phyloP scores from a whole-genome alignment of 2,888 invertebrate species.

The Liopterus haemorrhoidalis region DNA sequence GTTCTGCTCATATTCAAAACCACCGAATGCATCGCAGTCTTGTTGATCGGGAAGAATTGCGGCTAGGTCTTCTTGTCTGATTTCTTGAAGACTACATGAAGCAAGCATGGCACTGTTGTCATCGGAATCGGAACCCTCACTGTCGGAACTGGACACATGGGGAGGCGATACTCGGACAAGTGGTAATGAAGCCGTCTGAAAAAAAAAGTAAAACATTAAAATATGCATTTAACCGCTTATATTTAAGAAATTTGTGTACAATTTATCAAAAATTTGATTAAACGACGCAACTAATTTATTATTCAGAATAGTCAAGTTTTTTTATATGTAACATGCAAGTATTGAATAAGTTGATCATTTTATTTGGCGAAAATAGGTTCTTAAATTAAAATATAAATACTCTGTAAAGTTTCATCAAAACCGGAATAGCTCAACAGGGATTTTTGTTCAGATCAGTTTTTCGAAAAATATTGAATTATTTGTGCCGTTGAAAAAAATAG shows the following conservation, averaged over 20 bases:
- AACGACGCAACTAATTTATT: too few relatives aligned
- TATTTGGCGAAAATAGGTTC: too few relatives aligned
- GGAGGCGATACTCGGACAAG: slow-evolving; percentile 35
- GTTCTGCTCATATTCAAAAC: slow-evolving; percentile 43
- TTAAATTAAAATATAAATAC: too few relatives aligned
- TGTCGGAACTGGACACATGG: slow-evolving; percentile 37
- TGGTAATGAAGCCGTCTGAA: slow-evolving; percentile 44
- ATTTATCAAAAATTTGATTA: too few relatives aligned
- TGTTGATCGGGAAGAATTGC: slow-evolving; percentile 71
- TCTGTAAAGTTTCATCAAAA: too few relatives aligned
- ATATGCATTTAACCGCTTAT: not conserved
- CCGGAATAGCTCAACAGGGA: too few relatives aligned
- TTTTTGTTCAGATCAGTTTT: too few relatives aligned
- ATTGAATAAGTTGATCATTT: too few relatives aligned
- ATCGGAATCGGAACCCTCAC: slow-evolving; percentile 41
- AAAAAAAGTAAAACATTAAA: slow-evolving; percentile 23
- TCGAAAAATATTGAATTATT: too few relatives aligned
- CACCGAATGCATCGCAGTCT: slow-evolving; percentile 48
- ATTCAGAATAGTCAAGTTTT: too few relatives aligned
- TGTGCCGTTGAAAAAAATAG: too few relatives aligned
- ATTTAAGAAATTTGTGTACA: not conserved
- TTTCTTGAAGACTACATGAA: slow-evolving; percentile 59
- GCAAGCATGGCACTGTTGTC: slow-evolving; percentile 53
- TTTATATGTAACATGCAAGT: too few relatives aligned
- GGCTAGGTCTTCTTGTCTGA: slow-evolving; percentile 72